A percentile compares a stretch with the other conserved stretches of the same genome.
These are phyloP conservation scores for Hirudo medicinalis DNA, from an alignment of 1,140 invertebrate genomes.

Conservation along the genomic window DNA sequence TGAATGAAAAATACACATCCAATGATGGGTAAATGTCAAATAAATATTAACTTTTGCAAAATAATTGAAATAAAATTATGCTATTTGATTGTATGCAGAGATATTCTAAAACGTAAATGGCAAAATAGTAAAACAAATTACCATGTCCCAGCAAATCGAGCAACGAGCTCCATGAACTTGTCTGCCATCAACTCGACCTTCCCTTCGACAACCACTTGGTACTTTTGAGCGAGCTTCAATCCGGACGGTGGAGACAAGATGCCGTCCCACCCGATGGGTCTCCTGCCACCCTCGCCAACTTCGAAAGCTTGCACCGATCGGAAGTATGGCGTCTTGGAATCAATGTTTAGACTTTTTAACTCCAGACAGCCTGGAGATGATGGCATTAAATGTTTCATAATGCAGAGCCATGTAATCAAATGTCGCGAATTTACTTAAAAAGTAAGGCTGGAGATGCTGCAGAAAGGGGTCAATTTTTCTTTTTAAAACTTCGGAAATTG, in stretches of 20 bases:
- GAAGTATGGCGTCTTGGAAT: conserved; percentile 41
- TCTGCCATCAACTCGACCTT: conserved; percentile 37
- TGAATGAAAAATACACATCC: too few relatives aligned
- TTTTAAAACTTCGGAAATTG: conserved; percentile 44
- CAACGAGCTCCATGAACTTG: conserved; percentile 4
- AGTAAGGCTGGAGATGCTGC: conserved; percentile 43
- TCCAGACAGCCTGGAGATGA: conserved; percentile 31
- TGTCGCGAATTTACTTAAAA: conserved; percentile 39
- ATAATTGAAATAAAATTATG: too few relatives aligned
- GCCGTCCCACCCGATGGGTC: conserved; percentile 16
- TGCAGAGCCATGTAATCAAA: background rate
- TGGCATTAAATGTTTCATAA: background rate
- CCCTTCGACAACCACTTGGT: conserved; percentile 43
- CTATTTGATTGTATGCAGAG: too few relatives aligned
- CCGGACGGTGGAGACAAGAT: conserved; percentile 24
- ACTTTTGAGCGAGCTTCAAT: conserved; percentile 21
- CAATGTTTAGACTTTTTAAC: conserved; percentile 39
- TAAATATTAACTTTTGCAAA: too few relatives aligned
- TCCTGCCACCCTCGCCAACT: conserved; percentile 18
- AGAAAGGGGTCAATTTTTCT: conserved; percentile 44
- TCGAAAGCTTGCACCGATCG: conserved; percentile 38
- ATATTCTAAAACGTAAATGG: too few relatives aligned
- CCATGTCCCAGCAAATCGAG: background rate
- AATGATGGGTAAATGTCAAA: too few relatives aligned
- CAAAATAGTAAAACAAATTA: background rate